phyloP scores from a whole-genome alignment of 2,113 vertebrate species.

The Piaya cayana region DNA sequence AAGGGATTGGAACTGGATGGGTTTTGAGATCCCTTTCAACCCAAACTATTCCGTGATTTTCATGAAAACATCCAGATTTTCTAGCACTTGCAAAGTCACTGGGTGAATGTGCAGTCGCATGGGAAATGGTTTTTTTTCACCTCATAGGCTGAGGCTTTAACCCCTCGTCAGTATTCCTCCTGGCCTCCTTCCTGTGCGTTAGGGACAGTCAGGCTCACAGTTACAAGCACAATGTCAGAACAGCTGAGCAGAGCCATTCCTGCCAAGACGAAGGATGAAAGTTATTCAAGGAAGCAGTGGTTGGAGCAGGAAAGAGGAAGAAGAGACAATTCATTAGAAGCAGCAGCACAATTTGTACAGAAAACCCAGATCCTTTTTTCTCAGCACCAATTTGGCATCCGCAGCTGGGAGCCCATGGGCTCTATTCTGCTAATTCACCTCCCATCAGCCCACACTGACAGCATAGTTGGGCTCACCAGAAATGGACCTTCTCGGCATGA shows the following conservation, averaged over 20 bases:
- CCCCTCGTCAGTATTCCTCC: background rate
- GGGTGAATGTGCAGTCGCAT: background rate
- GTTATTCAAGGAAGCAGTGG: background rate
- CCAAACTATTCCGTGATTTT: no score
- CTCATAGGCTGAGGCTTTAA: background rate
- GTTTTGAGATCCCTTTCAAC: no score
- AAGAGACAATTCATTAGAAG: no score
- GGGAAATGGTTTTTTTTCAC: background rate
- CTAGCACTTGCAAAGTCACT: background rate
- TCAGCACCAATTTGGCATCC: no score
- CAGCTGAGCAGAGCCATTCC: background rate
- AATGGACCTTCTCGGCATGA: no score
- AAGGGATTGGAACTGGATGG: no score
- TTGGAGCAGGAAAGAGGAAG: background rate
- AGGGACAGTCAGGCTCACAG: background rate
- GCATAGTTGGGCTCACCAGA: no score
- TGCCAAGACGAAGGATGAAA: background rate
- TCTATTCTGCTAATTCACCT: no score
- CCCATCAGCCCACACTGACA: no score
- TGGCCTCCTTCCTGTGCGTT: background rate
- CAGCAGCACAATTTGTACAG: background rate
- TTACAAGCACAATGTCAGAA: background rate
- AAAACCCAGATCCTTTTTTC: background rate
- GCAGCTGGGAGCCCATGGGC: no score
- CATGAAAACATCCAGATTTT: background rate